A percentile compares a stretch with the other conserved stretches of the same genome.
These are phyloP conservation scores for Lagopus leucura DNA, from an alignment of 2,113 vertebrate genomes.

Conservation along the genomic window DNA sequence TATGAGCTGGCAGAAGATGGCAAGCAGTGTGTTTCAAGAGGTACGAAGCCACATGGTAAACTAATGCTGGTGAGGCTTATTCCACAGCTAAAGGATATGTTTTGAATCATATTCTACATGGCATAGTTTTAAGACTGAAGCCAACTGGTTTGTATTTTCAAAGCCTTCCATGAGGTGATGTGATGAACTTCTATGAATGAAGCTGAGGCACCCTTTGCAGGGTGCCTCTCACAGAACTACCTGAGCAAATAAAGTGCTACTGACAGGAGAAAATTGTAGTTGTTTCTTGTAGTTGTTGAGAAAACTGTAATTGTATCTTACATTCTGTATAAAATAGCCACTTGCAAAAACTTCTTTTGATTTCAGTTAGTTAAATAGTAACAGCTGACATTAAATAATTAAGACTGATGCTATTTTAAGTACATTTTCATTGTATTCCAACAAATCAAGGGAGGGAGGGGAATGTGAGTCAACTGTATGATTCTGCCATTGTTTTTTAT, in stretches of 20 bases:
- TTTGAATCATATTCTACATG: background rate
- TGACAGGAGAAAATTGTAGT: background rate
- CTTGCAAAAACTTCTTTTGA: background rate
- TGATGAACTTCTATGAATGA: background rate
- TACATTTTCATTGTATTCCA: background rate
- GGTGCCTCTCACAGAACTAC: background rate
- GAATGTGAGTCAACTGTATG: background rate
- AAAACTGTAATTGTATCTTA: background rate
- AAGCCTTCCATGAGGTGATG: background rate
- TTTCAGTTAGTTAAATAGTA: background rate
- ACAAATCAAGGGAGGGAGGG: background rate
- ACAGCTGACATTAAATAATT: background rate
- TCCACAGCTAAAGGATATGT: background rate
- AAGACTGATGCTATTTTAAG: background rate
- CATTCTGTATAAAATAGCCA: background rate
- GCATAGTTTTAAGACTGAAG: background rate
- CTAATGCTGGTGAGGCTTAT: background rate
- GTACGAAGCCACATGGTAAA: constrained; percentile 61
- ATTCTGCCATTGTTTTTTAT: background rate
- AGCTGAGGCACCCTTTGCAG: background rate
- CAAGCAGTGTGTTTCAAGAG: constrained; percentile 82
- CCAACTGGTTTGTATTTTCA: background rate
- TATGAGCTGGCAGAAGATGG: constrained; percentile 82
- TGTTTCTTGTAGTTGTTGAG: background rate
- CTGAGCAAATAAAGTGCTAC: background rate